Percentiles rank a stretch among this genome's conserved stretches.
phyloP scores from a whole-genome alignment of 2,113 vertebrate species.

The Andinoacara biseriatus region DNA sequence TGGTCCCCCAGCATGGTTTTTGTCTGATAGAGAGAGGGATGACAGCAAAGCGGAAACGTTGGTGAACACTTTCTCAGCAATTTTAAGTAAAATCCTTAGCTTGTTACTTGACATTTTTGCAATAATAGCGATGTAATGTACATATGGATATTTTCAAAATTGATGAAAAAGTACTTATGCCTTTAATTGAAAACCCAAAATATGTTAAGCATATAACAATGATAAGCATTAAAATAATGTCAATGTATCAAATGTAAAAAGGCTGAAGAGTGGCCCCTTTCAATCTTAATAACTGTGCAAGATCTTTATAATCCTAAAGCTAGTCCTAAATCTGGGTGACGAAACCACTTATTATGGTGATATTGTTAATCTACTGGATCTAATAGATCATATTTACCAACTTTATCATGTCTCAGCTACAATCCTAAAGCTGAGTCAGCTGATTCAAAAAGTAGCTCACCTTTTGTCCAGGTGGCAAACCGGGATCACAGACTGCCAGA shows the following conservation, averaged over 20 bases:
- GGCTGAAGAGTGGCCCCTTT: background rate
- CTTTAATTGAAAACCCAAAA: background rate
- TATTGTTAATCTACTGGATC: background rate
- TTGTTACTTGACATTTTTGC: too few species aligned
- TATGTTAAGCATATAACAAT: background rate
- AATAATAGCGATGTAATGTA: background rate
- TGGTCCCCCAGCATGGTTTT: constrained; percentile 98
- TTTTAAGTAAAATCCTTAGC: too few species aligned
- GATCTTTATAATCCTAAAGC: background rate
- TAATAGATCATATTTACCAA: background rate
- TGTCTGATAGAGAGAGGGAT: constrained; percentile 78
- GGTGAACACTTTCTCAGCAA: background rate
- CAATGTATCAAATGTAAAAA: background rate
- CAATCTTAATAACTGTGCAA: background rate
- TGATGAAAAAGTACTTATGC: background rate
- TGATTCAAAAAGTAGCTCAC: constrained; percentile 70
- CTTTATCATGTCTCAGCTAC: background rate
- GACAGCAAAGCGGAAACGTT: background rate
- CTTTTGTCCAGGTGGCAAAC: constrained; percentile 93
- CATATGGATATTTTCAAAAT: background rate
- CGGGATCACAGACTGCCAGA: constrained; percentile 94
- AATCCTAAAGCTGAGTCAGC: background rate
- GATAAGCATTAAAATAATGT: background rate
- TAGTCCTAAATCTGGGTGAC: background rate
- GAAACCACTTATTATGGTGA: background rate